A percentile compares a stretch with the other conserved stretches of the same genome.
phyloP scores from a whole-genome alignment of 1,140 invertebrate species.

The Spodoptera frugiperda region DNA sequence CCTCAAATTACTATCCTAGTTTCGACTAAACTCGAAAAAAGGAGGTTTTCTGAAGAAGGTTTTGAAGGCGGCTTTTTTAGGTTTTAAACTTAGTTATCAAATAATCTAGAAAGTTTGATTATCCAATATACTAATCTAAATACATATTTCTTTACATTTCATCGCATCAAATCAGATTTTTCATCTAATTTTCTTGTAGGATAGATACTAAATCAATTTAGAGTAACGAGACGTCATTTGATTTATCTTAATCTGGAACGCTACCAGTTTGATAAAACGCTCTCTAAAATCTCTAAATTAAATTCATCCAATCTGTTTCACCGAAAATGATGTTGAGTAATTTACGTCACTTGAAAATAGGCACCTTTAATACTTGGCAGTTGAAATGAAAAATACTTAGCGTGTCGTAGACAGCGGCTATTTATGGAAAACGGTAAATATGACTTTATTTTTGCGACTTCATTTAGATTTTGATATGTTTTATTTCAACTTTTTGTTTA shows the following conservation, averaged over 20 bases:
- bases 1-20: no score
- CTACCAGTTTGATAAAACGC: constrained; percentile 33
- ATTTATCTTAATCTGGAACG: constrained; percentile 34
- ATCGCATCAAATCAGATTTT: constrained; percentile 3
- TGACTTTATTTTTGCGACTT: no score
- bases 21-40: no score
- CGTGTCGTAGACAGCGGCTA: not conserved
- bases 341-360: constrained; percentile 5
- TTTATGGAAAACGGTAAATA: no score
- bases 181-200: constrained; percentile 13
- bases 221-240: constrained; percentile 26
- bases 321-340: constrained; percentile 18
- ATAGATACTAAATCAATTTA: constrained; percentile 23
- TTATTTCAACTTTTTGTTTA: no score
- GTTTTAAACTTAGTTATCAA: no score
- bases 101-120: no score
- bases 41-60: no score
- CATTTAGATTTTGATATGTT: no score
- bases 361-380: not conserved
- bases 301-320: constrained; percentile 24
- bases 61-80: no score
- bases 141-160: no score
- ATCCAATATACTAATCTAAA: no score
- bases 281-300: constrained; percentile 28
- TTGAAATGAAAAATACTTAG: not conserved